Evolutionary conservation across 1,140 invertebrate genomes (phyloP).

Genomic region (Hylaeus volcanicus): DNA sequence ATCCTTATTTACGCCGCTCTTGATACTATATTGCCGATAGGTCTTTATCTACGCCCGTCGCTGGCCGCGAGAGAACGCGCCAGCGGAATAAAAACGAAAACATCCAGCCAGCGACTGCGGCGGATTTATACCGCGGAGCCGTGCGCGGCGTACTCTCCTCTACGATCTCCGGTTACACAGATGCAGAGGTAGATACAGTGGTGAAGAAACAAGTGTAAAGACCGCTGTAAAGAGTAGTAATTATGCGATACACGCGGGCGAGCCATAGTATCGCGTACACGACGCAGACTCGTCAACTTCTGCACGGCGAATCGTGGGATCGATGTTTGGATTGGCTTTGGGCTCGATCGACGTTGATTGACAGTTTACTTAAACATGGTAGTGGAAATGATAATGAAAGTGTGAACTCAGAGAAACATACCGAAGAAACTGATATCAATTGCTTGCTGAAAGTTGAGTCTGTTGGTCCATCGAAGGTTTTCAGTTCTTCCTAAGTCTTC

Average conservation of each 20-base stretch:
- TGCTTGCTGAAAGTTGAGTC: too few species aligned
- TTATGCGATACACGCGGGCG: slow-evolving; percentile 60
- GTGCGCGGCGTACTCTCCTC: slow-evolving; percentile 51
- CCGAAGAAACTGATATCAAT: too few species aligned
- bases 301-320: neutral
- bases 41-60: slow-evolving; percentile 58
- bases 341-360: too few species aligned
- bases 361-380: too few species aligned
- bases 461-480: too few species aligned
- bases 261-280: neutral
- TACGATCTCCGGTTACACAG: slow-evolving; percentile 65
- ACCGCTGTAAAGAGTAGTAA: slow-evolving; percentile 64
- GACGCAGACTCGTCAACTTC: slow-evolving; percentile 35
- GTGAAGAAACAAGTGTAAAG: slow-evolving; percentile 67
- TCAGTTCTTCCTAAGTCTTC: too few species aligned
- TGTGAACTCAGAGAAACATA: too few species aligned
- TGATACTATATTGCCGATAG: slow-evolving; percentile 62
- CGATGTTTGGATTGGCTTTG: neutral
- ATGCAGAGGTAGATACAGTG: slow-evolving; percentile 58
- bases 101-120: slow-evolving; percentile 4
- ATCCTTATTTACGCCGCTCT: slow-evolving; percentile 62
- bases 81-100: slow-evolving; percentile 34
- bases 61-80: slow-evolving; percentile 17
- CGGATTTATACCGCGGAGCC: slow-evolving; percentile 40
- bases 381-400: too few species aligned